phyloP scores from a whole-genome alignment of 2,797 vertebrate species.

The Poeciliopsis turneri region DNA sequence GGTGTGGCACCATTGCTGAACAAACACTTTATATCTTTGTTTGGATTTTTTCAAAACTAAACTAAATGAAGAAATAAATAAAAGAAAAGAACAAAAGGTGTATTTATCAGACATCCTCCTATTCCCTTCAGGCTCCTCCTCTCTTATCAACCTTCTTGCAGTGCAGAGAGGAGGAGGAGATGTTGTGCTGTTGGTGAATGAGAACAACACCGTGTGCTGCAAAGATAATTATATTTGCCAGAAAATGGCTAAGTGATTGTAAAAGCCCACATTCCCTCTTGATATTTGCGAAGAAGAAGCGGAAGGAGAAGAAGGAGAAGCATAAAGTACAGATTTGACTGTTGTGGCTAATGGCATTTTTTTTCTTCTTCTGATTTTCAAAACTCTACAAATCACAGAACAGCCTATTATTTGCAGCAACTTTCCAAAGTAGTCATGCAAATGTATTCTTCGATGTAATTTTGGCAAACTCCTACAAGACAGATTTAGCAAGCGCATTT shows the following conservation, averaged over 20 bases:
- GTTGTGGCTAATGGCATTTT: neutral
- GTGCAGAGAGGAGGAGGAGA: neutral
- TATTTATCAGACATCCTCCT: slow-evolving; percentile 2
- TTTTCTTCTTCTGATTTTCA: neutral
- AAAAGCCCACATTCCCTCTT: neutral
- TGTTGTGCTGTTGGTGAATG: slow-evolving; percentile 2
- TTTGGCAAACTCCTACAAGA: neutral
- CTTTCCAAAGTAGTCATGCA: neutral
- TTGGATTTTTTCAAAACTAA: neutral
- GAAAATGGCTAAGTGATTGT: slow-evolving; percentile 4
- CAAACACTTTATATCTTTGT: neutral
- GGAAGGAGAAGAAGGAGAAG: neutral
- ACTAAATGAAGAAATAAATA: neutral
- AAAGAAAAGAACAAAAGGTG: slow-evolving; percentile 1
- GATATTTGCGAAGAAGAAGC: neutral
- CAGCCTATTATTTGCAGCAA: neutral
- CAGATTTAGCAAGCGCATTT: neutral
- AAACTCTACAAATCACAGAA: neutral
- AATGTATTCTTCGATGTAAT: neutral
- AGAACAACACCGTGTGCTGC: slow-evolving; percentile 8
- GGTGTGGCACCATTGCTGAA: no score
- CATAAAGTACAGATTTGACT: neutral
- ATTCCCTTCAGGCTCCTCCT: slow-evolving; percentile 1
- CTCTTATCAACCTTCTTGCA: slow-evolving; percentile 6
- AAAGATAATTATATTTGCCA: slow-evolving; percentile 13